These are phyloP conservation scores for Eutrigla gurnardus DNA, from an alignment of 2,797 vertebrate genomes.

Conservation along the genomic window DNA sequence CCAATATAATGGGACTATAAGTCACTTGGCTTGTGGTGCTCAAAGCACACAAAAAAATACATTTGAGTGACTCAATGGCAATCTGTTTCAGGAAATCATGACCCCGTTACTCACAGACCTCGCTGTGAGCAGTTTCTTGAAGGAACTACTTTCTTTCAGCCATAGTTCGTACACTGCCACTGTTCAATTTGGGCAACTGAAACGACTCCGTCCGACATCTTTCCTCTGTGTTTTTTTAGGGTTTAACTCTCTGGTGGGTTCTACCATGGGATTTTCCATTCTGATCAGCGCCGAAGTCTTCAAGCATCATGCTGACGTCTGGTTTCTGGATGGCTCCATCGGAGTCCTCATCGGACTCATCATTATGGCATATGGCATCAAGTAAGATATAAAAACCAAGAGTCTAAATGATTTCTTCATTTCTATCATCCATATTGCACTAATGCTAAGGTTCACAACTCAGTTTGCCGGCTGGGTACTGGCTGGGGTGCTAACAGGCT, in stretches of 20 bases:
- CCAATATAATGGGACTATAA: too few species aligned
- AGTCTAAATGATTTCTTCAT: background rate
- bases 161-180: background rate
- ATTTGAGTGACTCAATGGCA: too few species aligned
- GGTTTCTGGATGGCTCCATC: conserved; percentile 95
- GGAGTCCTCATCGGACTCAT: conserved; percentile 95
- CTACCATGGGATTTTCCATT: conserved; percentile 97
- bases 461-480: background rate
- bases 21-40: too few species aligned
- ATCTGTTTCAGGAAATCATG: too few species aligned
- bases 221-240: conserved; percentile 78
- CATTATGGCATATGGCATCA: conserved; percentile 95
- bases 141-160: background rate
- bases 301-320: conserved; percentile 90
- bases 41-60: too few species aligned
- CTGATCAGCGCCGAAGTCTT: conserved; percentile 96
- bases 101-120: too few species aligned
- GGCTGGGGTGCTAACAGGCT: background rate
- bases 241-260: conserved; percentile 97
- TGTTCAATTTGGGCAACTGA: background rate
- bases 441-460: background rate
- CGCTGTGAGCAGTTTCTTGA: background rate
- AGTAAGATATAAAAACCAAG: conserved; percentile 82
- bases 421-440: background rate
- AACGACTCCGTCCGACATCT: background rate